Conservation (phyloP, 2,113 vertebrate genomes). For the Shinisaurus crocodilurus region DNA sequence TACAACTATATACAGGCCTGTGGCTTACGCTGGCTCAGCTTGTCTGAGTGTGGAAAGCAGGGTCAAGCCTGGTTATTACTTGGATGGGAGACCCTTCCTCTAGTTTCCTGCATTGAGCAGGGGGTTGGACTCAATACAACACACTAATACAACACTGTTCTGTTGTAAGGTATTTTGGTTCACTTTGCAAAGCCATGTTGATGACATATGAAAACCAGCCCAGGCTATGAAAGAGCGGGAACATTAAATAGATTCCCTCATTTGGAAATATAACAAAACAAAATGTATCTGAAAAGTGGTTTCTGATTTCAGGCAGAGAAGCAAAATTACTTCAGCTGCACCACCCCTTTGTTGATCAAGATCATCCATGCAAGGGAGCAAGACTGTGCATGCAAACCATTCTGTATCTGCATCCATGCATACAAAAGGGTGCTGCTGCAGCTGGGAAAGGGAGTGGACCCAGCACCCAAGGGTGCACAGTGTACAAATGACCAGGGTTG, state of each 20-base stretch:
- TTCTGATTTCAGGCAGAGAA: background rate
- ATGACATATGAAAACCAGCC: background rate
- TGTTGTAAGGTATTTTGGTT: background rate
- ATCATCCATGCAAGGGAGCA: background rate
- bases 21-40: no score
- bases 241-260: background rate
- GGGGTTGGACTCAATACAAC: no score
- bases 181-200: background rate
- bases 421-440: background rate
- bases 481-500: background rate
- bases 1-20: no score
- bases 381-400: background rate
- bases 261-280: background rate
- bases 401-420: background rate
- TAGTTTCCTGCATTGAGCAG: no score
- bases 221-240: background rate
- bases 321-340: background rate
- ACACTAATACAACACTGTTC: no score
- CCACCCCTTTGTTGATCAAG: background rate
- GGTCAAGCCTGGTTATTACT: no score
- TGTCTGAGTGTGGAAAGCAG: no score
- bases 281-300: background rate
- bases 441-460: no score
- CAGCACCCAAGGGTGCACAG: background rate
- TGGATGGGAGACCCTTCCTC: no score